These are phyloP conservation scores for Campylomormyrus numenius DNA, from an alignment of 2,113 vertebrate genomes.

Conservation along the genomic window DNA sequence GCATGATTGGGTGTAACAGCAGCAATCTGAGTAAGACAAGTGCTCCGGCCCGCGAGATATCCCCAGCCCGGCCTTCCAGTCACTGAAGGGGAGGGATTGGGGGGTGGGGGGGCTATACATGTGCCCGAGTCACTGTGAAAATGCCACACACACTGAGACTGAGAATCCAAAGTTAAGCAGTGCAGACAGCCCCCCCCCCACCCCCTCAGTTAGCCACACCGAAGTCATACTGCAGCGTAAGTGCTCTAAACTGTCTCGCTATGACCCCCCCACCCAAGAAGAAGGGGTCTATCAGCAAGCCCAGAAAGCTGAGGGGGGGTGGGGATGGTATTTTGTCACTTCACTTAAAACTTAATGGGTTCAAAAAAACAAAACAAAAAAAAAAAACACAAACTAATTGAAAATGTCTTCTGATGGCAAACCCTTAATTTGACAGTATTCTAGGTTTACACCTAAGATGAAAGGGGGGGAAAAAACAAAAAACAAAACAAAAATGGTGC, in stretches of 20 bases:
- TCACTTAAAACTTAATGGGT: conserved; percentile 36
- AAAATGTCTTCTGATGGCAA: not conserved
- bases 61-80: not conserved
- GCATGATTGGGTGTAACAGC: not conserved
- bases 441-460: not conserved
- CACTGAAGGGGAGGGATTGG: not conserved
- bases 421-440: not conserved
- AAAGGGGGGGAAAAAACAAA: not conserved
- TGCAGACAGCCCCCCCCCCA: not conserved
- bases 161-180: not conserved
- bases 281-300: not conserved
- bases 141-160: not conserved
- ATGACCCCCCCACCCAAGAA: not conserved
- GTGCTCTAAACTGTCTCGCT: not conserved
- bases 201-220: not conserved
- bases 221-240: not conserved
- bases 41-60: not conserved
- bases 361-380: not conserved
- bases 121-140: not conserved
- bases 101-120: not conserved
- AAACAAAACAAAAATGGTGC: not conserved
- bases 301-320: not conserved
- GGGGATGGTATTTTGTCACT: conserved; percentile 41
- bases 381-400: conserved; percentile 23
- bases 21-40: not conserved